Conservation (phyloP, 2,888 invertebrate species). For the Clanis bilineata region DNA sequence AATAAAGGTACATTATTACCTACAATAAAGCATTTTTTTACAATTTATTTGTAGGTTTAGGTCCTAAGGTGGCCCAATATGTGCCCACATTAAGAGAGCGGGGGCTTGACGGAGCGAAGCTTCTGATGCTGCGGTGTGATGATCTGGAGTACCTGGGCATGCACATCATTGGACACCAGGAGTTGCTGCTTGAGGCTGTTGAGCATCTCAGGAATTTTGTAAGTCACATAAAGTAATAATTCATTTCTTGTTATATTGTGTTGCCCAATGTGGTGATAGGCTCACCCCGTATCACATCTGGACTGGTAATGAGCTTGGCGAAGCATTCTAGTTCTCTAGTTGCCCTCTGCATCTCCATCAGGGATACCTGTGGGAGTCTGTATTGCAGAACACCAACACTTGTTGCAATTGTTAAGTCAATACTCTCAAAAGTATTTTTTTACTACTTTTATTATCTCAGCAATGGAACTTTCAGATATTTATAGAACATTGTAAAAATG, state of each 20-base stretch:
- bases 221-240: conserved; percentile 54
- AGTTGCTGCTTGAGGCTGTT: conserved; percentile 95
- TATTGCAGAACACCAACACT: too few relatives aligned
- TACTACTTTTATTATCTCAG: too few relatives aligned
- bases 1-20: not conserved
- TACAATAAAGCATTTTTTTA: not conserved
- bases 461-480: too few relatives aligned
- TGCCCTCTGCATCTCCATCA: too few relatives aligned
- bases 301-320: too few relatives aligned
- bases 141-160: conserved; percentile 94
- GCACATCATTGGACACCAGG: conserved; percentile 94
- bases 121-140: conserved; percentile 92
- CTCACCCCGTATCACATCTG: too few relatives aligned
- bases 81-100: conserved; percentile 90
- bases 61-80: conserved; percentile 90
- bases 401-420: too few relatives aligned
- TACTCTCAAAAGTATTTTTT: too few relatives aligned
- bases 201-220: conserved; percentile 95
- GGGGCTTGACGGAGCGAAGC: conserved; percentile 90
- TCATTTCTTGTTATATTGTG: not conserved
- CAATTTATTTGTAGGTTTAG: conserved; percentile 84
- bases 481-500: too few relatives aligned
- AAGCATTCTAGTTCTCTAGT: too few relatives aligned
- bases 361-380: too few relatives aligned
- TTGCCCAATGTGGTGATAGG: too few relatives aligned